Percentiles rank a stretch among this genome's conserved stretches.
phyloP scores from a whole-genome alignment of 2,888 invertebrate genomes.

The Rhamnusium bicolor region DNA sequence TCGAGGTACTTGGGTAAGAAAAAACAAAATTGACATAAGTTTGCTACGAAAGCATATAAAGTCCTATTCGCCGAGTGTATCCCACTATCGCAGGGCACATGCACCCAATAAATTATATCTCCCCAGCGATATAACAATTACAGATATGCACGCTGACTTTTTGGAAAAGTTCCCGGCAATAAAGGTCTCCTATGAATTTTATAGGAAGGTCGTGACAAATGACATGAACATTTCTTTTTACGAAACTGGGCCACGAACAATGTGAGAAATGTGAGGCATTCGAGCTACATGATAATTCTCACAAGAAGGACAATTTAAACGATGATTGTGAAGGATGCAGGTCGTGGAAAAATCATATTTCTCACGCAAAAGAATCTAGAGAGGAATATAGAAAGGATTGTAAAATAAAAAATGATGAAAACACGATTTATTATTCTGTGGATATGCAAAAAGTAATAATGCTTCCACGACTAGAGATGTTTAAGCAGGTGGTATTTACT shows the following conservation, averaged over 20 bases:
- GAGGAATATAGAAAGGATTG: not conserved
- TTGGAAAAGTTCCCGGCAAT: not conserved
- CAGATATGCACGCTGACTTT: not conserved
- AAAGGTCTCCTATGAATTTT: conserved; percentile 12
- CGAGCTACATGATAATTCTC: not conserved
- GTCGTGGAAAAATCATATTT: not conserved
- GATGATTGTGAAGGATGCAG: not conserved
- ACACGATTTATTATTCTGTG: not conserved
- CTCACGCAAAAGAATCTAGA: not conserved
- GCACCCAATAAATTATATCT: conserved; percentile 5
- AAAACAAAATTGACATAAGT: too few species aligned
- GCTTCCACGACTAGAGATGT: conserved; percentile 17
- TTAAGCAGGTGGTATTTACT: conserved; percentile 24
- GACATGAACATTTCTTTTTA: too few species aligned
- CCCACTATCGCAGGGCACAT: not conserved
- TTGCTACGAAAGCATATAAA: too few species aligned
- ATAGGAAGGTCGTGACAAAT: too few species aligned
- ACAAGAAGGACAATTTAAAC: not conserved
- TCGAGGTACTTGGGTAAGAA: not conserved
- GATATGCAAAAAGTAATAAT: conserved; percentile 27
- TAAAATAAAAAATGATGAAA: not conserved
- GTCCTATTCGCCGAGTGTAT: conserved; percentile 1
- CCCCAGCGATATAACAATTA: not conserved
- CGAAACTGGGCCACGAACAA: too few species aligned
- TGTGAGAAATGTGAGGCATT: not conserved